These are phyloP conservation scores for Macroglossus sobrinus DNA, from an alignment of 2,113 vertebrate genomes.

Conservation along the genomic window DNA sequence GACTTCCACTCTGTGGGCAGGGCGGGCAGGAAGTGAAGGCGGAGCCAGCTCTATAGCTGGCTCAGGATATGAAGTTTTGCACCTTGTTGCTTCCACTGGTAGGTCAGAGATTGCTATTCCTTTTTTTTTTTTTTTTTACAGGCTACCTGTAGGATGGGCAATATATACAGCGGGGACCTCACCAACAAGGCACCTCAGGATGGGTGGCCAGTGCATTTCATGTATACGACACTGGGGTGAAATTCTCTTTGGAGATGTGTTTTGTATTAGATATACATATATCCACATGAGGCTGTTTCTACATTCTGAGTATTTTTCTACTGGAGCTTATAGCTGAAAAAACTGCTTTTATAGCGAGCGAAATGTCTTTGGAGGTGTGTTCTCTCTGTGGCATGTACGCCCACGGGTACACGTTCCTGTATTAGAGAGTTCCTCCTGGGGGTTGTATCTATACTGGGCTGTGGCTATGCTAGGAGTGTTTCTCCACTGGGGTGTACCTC, in stretches of 20 bases:
- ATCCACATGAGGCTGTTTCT: not conserved
- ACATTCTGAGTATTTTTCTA: not conserved
- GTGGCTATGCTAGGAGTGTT: not conserved
- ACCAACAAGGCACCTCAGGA: slow-evolving; percentile 64
- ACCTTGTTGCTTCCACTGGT: not conserved
- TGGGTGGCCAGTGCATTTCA: not conserved
- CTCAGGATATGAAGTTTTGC: not conserved
- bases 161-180: slow-evolving; percentile 79
- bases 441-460: not conserved
- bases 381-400: not conserved
- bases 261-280: not conserved
- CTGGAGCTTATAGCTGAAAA: not conserved
- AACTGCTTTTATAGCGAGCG: not conserved
- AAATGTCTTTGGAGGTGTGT: not conserved
- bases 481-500: not conserved
- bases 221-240: not conserved
- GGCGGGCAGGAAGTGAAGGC: not conserved
- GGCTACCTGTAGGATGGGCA: not conserved
- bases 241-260: not conserved
- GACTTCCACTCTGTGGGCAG: not conserved
- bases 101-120: not conserved
- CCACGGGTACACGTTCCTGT: not conserved
- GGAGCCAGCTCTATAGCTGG: not conserved
- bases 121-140: not conserved
- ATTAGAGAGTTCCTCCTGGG: not conserved